A percentile compares a stretch with the other conserved stretches of the same genome.
phyloP scores from a whole-genome alignment of 2,113 vertebrate genomes.

The Micromys minutus region DNA sequence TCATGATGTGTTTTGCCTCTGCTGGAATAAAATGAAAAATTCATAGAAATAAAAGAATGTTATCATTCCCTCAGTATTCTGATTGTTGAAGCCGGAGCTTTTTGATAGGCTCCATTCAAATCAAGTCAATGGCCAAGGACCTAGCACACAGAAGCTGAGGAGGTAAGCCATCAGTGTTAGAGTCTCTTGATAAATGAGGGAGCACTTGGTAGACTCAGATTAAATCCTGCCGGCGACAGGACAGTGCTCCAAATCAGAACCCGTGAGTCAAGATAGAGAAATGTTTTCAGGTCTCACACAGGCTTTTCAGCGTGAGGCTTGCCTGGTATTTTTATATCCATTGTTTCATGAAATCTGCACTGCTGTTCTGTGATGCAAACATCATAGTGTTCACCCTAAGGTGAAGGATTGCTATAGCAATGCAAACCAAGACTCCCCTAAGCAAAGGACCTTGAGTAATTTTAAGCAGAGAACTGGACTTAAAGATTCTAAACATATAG shows the following conservation, averaged over 20 bases:
- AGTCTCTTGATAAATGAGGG: constrained; percentile 6
- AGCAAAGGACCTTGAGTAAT: background rate
- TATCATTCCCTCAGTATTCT: constrained; percentile 48
- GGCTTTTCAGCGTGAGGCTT: background rate
- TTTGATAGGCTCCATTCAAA: constrained; percentile 56
- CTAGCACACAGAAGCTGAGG: constrained; percentile 21
- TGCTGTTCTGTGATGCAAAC: background rate
- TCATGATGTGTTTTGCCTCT: constrained; percentile 48
- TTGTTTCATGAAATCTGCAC: background rate
- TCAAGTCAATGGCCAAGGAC: constrained; percentile 41
- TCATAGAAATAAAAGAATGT: constrained; percentile 63
- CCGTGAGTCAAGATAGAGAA: background rate
- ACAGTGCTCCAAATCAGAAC: background rate
- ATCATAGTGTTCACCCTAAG: background rate
- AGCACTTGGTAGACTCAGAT: constrained; percentile 39
- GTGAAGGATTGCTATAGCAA: background rate
- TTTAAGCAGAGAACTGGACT: background rate
- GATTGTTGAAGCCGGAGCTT: constrained; percentile 22
- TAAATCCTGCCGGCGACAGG: constrained; percentile 12
- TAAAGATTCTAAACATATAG: background rate
- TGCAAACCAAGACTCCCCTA: background rate
- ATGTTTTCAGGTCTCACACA: background rate
- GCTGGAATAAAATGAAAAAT: constrained; percentile 73
- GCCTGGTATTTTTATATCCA: constrained; percentile 19
- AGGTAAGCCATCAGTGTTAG: constrained; percentile 9